phyloP scores from a whole-genome alignment of 2,797 vertebrate species.

The Xyrichtys novacula region DNA sequence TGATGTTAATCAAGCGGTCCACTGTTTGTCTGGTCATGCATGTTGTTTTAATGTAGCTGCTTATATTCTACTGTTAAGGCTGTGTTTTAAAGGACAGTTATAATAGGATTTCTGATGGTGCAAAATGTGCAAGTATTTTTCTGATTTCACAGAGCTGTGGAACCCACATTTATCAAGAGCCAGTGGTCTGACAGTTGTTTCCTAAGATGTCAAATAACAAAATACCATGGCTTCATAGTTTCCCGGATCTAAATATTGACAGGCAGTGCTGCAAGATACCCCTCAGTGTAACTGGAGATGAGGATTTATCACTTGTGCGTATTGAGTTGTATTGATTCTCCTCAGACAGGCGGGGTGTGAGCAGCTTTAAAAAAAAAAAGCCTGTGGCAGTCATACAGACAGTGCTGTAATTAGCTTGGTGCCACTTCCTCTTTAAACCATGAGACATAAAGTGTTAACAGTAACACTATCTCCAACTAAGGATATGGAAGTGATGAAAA shows the following conservation, averaged over 20 bases:
- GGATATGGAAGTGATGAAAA: constrained; percentile 25
- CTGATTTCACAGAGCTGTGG: too few relatives aligned
- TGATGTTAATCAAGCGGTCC: not conserved
- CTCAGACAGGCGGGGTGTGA: constrained; percentile 44
- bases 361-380: constrained; percentile 58
- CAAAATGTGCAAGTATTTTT: too few relatives aligned
- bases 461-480: constrained; percentile 20
- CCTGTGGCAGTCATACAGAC: constrained; percentile 48
- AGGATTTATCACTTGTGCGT: constrained; percentile 41
- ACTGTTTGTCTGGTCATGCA: not conserved
- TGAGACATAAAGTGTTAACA: constrained; percentile 44
- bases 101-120: not conserved
- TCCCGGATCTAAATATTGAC: constrained; percentile 33
- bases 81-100: not conserved
- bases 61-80: not conserved
- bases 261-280: constrained; percentile 14
- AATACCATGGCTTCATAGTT: constrained; percentile 1
- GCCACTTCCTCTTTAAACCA: constrained; percentile 53
- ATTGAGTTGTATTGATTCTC: constrained; percentile 65
- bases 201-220: constrained; percentile 7
- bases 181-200: not conserved
- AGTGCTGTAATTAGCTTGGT: constrained; percentile 61
- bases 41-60: not conserved
- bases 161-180: not conserved
- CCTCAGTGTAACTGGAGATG: constrained; percentile 32